Evolutionary conservation across 2,888 invertebrate genomes (phyloP), one percentile per base, ranked within the genome.

Genomic region (Sesia apiformis): DNA sequence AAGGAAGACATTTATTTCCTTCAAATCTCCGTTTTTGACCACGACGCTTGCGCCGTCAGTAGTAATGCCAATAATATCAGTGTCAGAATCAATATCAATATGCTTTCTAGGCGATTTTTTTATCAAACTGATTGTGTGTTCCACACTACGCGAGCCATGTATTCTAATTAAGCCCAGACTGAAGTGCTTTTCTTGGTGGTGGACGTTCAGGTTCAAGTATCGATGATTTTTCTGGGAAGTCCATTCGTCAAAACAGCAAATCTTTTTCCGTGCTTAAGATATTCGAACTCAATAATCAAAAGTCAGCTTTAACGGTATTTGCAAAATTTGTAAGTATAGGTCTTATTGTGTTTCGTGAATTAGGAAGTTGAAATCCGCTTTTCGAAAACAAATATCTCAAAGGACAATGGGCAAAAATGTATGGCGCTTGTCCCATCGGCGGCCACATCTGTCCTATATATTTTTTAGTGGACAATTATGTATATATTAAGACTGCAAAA

Each of bases 131-230:
- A 49, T 49, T 4, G 5, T 5, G n/a, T n/a, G 51, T 56, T 61
- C 57, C 52, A 59, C 57, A 40, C 55, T 54, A 55, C 50, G 57
- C 38, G 55, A 57, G n/a, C n/a, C n/a, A 53, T 56, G 46, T 46
- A 62, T 59, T 55, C n/a, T n/a, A 51, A 60, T 39, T 52, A 65
- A 54, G n/a, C 60, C 61, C 52, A 62, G 56, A 60, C 58, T 63
- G 51, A 57, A 59, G 41, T 59, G 52, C 49, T 58, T 58, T 50
- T 52, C 55, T 53, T 57, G 51, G 49, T 43, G 51, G 49, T 63
- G 60, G 38, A 63, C 8, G 55, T 63, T 60, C 53, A 63, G 52
- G 41, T 58, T 63, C 53, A 60, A 57, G 49, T 63, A 60, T 39
- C 62, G 54, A n/a, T n/a, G n/a, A n/a, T n/a, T n/a, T n/a, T n/a